Evolutionary conservation across 2,113 vertebrate species (phyloP), one percentile per base, ranked within the genome.

Genomic region (Dolichotis patagonum): DNA sequence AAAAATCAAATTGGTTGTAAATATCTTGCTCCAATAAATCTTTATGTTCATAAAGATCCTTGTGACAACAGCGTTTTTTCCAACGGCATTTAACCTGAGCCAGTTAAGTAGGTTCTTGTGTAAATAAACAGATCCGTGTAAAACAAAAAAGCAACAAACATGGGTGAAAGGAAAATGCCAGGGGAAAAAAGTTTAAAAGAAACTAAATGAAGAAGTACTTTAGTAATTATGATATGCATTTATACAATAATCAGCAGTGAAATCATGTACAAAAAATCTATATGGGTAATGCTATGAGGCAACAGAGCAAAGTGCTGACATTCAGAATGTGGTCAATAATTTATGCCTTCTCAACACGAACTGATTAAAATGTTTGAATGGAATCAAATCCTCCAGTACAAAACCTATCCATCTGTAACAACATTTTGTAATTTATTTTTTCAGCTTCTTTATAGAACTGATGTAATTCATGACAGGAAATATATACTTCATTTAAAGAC

Each of bases 61-160:
- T 90, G 24, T 13, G 20, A 92, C 56, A 97, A 38, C 69, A 67
- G 24, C 32, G 85, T 95, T 88, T 80, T 77, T 88, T 73, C 19
- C 63, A 87, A 88, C 4, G 81, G 62, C 63, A 94, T 92, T 81
- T 93, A 52, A 93, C 43, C 13, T n/a, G 30, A 91, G 75, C 91
- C 58, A 93, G 41, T 22, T 65, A 69, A 71, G 19, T 84, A 43
- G 35, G 46, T 26, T 73, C 26, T 88, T 88, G 81, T 69, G 1
- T 87, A 82, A 95, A 24, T 73, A 52, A 84, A 90, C n/a, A n/a
- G 28, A 82, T 71, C 6, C 13, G 46, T 85, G 56, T 35, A 20
- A 96, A 90, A 89, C 41, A 96, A 91, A 95, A 46, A 95, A 85
- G 22, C 78, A 94, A 86, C 49, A 6, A 82, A 65, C 3, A 62